These are phyloP conservation scores for Chalcosyrphus nemorum DNA, from an alignment of 2,888 invertebrate species.

Conservation along the genomic window DNA sequence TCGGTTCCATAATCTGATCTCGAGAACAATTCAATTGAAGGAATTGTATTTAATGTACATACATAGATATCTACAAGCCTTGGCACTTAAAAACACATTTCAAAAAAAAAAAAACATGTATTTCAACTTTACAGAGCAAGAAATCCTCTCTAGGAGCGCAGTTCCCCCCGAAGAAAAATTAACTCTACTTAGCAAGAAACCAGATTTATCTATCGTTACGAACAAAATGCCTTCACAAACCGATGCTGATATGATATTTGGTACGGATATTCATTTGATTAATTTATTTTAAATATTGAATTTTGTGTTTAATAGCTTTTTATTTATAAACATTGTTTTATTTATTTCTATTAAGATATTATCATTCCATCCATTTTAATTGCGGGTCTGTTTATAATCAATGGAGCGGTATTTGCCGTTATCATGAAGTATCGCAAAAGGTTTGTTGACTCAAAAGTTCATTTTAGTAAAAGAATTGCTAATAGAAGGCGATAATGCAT, in stretches of 20 bases:
- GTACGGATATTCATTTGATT: slow-evolving; percentile 61
- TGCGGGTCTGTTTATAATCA: slow-evolving; percentile 87
- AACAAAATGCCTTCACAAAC: slow-evolving; percentile 73
- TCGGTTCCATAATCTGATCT: not conserved
- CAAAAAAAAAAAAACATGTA: slow-evolving; percentile 17
- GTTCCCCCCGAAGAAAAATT: slow-evolving; percentile 58
- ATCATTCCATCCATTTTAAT: slow-evolving; percentile 88
- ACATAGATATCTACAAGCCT: too few species aligned
- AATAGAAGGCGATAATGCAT: slow-evolving; percentile 6
- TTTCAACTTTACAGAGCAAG: slow-evolving; percentile 74
- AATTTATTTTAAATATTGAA: slow-evolving; percentile 21
- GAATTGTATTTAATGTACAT: not conserved
- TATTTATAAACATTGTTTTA: slow-evolving; percentile 76
- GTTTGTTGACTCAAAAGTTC: slow-evolving; percentile 67
- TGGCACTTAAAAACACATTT: not conserved
- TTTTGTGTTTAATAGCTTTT: slow-evolving; percentile 5
- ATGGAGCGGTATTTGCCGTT: slow-evolving; percentile 88
- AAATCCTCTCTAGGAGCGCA: slow-evolving; percentile 67
- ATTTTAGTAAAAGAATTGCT: slow-evolving; percentile 1
- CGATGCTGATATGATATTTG: slow-evolving; percentile 75
- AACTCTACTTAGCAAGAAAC: slow-evolving; percentile 51
- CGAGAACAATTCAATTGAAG: not conserved
- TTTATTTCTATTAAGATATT: slow-evolving; percentile 84
- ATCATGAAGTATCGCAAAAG: slow-evolving; percentile 83
- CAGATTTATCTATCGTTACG: slow-evolving; percentile 47